phyloP scores from a whole-genome alignment of 2,797 vertebrate genomes.

The Diplodus sargus region DNA sequence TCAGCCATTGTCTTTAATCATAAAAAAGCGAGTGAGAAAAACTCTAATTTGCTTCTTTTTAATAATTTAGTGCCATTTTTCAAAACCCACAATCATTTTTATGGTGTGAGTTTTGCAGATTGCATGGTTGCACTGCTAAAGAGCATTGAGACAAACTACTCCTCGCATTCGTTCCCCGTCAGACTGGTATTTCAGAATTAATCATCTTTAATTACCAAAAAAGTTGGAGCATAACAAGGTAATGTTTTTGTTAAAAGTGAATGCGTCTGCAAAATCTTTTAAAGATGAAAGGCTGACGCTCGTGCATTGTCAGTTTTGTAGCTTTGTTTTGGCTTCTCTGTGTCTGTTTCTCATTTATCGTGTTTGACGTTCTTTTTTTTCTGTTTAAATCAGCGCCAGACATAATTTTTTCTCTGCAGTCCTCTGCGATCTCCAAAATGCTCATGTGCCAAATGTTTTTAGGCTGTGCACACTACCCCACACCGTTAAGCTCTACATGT shows the following conservation, averaged over 20 bases:
- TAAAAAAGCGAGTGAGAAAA: slow-evolving; percentile 5
- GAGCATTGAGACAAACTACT: slow-evolving; percentile 55
- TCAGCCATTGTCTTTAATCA: slow-evolving; percentile 43
- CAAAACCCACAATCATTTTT: slow-evolving; percentile 47
- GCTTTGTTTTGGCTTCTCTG: slow-evolving; percentile 10
- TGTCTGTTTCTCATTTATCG: neutral
- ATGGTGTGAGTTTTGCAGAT: slow-evolving; percentile 50
- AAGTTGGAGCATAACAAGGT: slow-evolving; percentile 44
- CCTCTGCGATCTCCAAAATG: slow-evolving; percentile 25
- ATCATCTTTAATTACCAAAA: slow-evolving; percentile 56
- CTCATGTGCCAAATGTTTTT: neutral
- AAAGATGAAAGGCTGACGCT: slow-evolving; percentile 30
- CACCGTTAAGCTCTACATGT: slow-evolving; percentile 9
- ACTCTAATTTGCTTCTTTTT: slow-evolving; percentile 45
- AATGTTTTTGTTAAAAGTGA: slow-evolving; percentile 18
- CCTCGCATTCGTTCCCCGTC: slow-evolving; percentile 43
- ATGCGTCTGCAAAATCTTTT: slow-evolving; percentile 4
- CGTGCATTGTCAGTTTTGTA: slow-evolving; percentile 16
- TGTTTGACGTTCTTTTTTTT: neutral
- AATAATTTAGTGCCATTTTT: slow-evolving; percentile 47
- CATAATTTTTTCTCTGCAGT: slow-evolving; percentile 35
- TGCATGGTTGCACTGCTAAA: slow-evolving; percentile 55
- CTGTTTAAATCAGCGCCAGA: slow-evolving; percentile 19
- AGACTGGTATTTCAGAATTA: slow-evolving; percentile 50
- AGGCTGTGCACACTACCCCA: neutral